phyloP scores from a whole-genome alignment of 2,888 invertebrate genomes.

The Phalangium opilio region DNA sequence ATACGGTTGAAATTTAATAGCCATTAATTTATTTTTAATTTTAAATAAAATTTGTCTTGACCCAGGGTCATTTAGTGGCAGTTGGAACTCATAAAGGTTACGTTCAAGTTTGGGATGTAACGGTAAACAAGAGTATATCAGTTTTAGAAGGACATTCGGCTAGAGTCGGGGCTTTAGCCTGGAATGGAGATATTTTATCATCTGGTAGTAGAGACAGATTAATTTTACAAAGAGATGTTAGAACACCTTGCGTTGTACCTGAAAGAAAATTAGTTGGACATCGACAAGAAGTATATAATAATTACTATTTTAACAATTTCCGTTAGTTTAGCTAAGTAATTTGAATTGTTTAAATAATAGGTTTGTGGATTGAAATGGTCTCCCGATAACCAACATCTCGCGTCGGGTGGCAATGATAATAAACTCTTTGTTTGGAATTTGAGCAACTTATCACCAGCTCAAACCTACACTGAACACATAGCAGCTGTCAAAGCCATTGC shows the following conservation, averaged over 20 bases:
- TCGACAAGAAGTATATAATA: conserved; percentile 61
- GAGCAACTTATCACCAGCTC: conserved; percentile 72
- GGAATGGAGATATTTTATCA: conserved; percentile 92
- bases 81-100: conserved; percentile 96
- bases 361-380: conserved; percentile 96
- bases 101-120: conserved; percentile 96
- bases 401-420: conserved; percentile 97
- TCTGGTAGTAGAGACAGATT: conserved; percentile 88
- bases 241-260: conserved; percentile 58
- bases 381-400: conserved; percentile 89
- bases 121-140: conserved; percentile 78
- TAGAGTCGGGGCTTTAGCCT: conserved; percentile 69
- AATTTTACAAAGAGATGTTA: conserved; percentile 83
- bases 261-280: conserved; percentile 77
- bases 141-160: conserved; percentile 83
- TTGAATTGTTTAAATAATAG: conserved; percentile 25
- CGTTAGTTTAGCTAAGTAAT: not conserved
- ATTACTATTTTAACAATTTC: not conserved
- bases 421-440: conserved; percentile 81
- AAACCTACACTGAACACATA: conserved; percentile 89
- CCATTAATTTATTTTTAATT: conserved; percentile 26
- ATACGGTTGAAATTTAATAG: not conserved
- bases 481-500: conserved; percentile 98
- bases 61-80: conserved; percentile 80
- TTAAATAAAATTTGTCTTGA: too few species aligned